Conservation (phyloP, 2,113 vertebrate species). For the western clawed frog (Xenopus tropicalis) region UCB_Xtro_10.0 CM004446.2:107269501-107270000, state of each 20-base stretch:
- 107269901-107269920: too few species aligned
- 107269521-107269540: constrained; percentile 37
- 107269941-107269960: too few species aligned
- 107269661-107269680: constrained; percentile 77
- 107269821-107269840: too few species aligned
- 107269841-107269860: too few species aligned
- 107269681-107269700: constrained; percentile 82
- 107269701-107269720: constrained; percentile 83
- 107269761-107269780: constrained; percentile 27
- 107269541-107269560: constrained; percentile 60
- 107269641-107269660: constrained; percentile 71
- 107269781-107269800: too few species aligned
- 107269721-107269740: constrained; percentile 66
- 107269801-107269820: too few species aligned
- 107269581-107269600: constrained; percentile 76
- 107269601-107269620: constrained; percentile 71
- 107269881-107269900: too few species aligned
- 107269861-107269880: too few species aligned
- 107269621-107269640: constrained; percentile 82
- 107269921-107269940: too few species aligned
- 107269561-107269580: constrained; percentile 78
- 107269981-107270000: too few species aligned
- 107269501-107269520: constrained; percentile 21
- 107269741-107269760: constrained; percentile 27
- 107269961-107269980: too few species aligned